phyloP scores from a whole-genome alignment of 2,888 invertebrate genomes.

The Scaptodrosophila latifasciaeformis region DNA sequence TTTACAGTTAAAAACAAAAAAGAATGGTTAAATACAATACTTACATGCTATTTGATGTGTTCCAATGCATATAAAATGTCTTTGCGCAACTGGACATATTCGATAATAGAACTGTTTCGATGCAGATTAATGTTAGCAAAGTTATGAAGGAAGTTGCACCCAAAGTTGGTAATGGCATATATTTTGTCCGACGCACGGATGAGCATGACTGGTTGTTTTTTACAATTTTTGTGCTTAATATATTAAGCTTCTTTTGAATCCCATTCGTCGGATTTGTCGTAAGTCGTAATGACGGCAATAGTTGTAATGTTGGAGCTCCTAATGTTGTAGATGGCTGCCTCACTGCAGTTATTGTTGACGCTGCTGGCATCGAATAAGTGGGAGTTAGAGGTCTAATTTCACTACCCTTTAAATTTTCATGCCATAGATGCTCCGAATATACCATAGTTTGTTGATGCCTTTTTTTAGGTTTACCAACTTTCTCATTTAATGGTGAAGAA shows the following conservation, averaged over 20 bases:
- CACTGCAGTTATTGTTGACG: not conserved
- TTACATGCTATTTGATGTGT: constrained; percentile 89
- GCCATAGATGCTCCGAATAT: no score
- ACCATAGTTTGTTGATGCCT: no score
- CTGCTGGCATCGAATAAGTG: no score
- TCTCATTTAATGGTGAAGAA: no score
- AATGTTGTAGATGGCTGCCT: not conserved
- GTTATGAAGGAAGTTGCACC: constrained; percentile 77
- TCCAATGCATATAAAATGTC: constrained; percentile 92
- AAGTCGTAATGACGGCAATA: not conserved
- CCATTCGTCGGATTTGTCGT: not conserved
- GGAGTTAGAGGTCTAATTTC: no score
- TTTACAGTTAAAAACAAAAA: no score
- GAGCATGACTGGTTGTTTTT: constrained; percentile 14
- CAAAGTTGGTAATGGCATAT: constrained; percentile 70
- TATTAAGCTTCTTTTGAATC: constrained; percentile 7
- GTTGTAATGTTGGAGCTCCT: not conserved
- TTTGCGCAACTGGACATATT: constrained; percentile 84
- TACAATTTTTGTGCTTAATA: constrained; percentile 11
- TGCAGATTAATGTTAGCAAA: constrained; percentile 77
- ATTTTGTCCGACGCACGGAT: constrained; percentile 49
- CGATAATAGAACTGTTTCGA: constrained; percentile 78
- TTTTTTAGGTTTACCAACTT: no score
- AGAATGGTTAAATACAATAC: no score
- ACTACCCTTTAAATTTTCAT: no score